Evolutionary conservation across 1,140 invertebrate species (phyloP), one percentile per base, ranked within the genome.

Genomic region (Batillaria attramentaria): DNA sequence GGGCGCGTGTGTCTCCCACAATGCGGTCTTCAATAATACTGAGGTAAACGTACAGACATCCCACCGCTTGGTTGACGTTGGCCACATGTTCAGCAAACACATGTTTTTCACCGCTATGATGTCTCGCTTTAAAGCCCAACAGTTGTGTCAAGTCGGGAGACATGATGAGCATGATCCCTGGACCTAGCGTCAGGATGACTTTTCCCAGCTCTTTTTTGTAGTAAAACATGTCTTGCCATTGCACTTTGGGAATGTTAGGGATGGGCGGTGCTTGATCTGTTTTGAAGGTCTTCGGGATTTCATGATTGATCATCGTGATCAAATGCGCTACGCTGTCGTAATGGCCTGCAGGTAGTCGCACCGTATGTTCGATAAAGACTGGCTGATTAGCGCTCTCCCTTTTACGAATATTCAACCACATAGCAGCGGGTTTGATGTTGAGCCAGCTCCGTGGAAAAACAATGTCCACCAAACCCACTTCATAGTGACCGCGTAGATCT

Each of bases 11-110:
- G 10, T 62, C 57, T 28, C 57, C 57, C 10, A 62, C 57, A 62
- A 62, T 62, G 6, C 57, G 8, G n/a, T 62, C 57, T 28, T 62
- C 57, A 18, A 62, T 6, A 6, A 28, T 6, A 62, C 57, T 62
- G 57, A 62, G 57, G 31, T 62, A 62, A 5, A 62, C 10, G 31
- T 28, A 62, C 10, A 62, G n/a, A 62, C 57, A 13, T 8, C n/a
- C n/a, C 57, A 62, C 10, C 6, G 20, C n/a, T 62, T 62, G 6
- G 57, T 62, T 62, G 8, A 62, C 31, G n/a, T 62, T n/a, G 10
- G 57, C 57, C n/a, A 62, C 57, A n/a, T 62, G 57, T 8, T 62
- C 57, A 6, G 57, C 57, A n/a, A n/a, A 28, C 31, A 62, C 57
- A 62, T 62, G 10, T 28, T 6, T n/a, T 6, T 5, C 10, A 6